phyloP scores from a whole-genome alignment of 2,888 invertebrate species.

The Clivina fossor region DNA sequence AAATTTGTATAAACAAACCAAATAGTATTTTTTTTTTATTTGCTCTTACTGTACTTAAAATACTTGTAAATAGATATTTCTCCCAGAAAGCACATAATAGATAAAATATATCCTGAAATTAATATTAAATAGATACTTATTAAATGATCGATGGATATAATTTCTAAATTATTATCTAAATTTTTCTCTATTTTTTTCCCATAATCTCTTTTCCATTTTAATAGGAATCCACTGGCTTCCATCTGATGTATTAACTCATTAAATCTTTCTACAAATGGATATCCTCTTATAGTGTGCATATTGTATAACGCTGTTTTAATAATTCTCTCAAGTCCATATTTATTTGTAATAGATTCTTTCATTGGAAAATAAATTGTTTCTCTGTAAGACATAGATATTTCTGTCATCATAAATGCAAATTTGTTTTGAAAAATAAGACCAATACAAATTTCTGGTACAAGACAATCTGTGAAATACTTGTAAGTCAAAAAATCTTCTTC shows the following conservation, averaged over 20 bases:
- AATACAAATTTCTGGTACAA: not conserved
- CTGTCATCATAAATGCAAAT: conserved; percentile 13
- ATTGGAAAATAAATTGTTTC: not conserved
- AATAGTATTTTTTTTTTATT: too few species aligned
- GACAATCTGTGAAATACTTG: not conserved
- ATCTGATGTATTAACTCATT: conserved; percentile 9
- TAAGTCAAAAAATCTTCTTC: conserved; percentile 1
- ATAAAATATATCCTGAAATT: not conserved
- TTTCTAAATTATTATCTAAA: not conserved
- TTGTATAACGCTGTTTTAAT: not conserved
- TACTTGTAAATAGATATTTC: conserved; percentile 7
- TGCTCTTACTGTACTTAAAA: too few species aligned
- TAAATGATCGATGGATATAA: conserved; percentile 7
- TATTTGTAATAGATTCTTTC: conserved; percentile 4
- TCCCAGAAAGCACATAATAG: conserved; percentile 1
- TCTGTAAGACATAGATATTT: conserved; percentile 8
- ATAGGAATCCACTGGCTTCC: not conserved
- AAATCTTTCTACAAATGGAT: conserved; percentile 2
- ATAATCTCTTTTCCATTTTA: not conserved
- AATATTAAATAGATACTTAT: conserved; percentile 9
- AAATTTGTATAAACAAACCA: too few species aligned
- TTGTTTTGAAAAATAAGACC: not conserved
- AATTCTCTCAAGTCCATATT: not conserved
- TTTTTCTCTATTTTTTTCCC: not conserved
- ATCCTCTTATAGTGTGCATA: not conserved